These are phyloP conservation scores for Kryptolebias ocellatus DNA, from an alignment of 2,797 vertebrate species.

Conservation along the genomic window DNA sequence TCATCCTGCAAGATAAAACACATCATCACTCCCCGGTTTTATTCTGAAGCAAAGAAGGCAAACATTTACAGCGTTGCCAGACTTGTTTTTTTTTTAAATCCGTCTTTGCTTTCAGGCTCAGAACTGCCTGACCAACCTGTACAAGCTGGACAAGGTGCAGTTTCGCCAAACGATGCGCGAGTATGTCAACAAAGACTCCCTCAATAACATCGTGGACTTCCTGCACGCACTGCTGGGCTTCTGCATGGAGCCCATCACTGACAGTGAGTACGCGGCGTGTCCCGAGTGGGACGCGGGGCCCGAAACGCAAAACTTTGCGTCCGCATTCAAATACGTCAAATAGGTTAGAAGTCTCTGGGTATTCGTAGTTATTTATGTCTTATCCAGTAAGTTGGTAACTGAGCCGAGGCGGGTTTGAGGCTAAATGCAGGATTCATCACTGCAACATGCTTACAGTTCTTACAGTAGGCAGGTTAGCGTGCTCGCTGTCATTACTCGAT, in stretches of 20 bases:
- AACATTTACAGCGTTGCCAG: not conserved
- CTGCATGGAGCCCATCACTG: conserved; percentile 98
- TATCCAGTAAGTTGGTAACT: too few species aligned
- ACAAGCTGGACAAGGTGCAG: conserved; percentile 97
- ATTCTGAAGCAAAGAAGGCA: not conserved
- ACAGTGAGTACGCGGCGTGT: conserved; percentile 88
- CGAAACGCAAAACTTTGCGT: not conserved
- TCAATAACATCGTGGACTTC: conserved; percentile 99
- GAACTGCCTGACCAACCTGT: conserved; percentile 95
- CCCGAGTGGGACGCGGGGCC: conserved; percentile 16
- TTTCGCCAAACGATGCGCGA: conserved; percentile 98
- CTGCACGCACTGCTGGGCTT: conserved; percentile 98
- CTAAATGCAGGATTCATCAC: conserved; percentile 1
- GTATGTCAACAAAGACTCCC: conserved; percentile 98
- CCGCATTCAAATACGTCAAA: not conserved
- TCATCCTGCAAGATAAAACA: not conserved
- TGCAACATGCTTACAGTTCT: conserved; percentile 1
- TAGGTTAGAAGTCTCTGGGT: too few species aligned
- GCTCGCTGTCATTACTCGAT: not conserved
- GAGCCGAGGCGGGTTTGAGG: not conserved
- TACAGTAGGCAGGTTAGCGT: conserved; percentile 4
- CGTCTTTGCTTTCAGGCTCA: conserved; percentile 85
- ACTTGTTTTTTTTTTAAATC: too few species aligned
- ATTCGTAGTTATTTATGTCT: too few species aligned
- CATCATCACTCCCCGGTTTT: too few species aligned